These are phyloP conservation scores for Phataginus tricuspis DNA, from an alignment of 2,797 vertebrate genomes.

Conservation along the genomic window DNA sequence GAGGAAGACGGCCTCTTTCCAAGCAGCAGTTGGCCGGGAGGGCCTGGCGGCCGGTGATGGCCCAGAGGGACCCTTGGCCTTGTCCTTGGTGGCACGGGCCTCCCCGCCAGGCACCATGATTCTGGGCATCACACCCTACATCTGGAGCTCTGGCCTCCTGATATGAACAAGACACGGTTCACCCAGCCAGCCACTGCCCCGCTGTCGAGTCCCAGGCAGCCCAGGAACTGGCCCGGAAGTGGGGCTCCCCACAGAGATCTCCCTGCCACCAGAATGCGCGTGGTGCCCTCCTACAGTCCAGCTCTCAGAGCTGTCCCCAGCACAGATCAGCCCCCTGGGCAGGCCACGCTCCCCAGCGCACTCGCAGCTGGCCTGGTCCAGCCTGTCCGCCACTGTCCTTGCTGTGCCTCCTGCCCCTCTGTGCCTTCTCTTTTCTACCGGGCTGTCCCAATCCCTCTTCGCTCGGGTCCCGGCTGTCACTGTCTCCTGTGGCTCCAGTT, in stretches of 20 bases:
- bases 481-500: background rate
- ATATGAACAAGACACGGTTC: background rate
- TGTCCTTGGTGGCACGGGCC: no score
- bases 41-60: background rate
- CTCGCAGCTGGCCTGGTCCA: accelerated
- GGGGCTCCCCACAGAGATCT: background rate
- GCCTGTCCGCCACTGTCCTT: accelerated
- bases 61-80: background rate
- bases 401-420: accelerated
- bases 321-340: background rate
- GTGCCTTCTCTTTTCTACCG: background rate
- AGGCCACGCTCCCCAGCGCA: accelerated
- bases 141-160: background rate
- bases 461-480: background rate
- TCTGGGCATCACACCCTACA: no score
- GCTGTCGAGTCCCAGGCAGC: background rate
- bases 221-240: background rate
- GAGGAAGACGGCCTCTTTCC: background rate
- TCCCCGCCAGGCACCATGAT: background rate
- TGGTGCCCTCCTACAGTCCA: background rate
- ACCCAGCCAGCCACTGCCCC: background rate
- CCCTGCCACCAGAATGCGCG: no score
- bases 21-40: background rate
- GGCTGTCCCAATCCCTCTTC: background rate
- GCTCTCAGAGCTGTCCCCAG: accelerated